Conservation (phyloP, 2,797 vertebrate genomes). For the Cyprinella venusta region DNA sequence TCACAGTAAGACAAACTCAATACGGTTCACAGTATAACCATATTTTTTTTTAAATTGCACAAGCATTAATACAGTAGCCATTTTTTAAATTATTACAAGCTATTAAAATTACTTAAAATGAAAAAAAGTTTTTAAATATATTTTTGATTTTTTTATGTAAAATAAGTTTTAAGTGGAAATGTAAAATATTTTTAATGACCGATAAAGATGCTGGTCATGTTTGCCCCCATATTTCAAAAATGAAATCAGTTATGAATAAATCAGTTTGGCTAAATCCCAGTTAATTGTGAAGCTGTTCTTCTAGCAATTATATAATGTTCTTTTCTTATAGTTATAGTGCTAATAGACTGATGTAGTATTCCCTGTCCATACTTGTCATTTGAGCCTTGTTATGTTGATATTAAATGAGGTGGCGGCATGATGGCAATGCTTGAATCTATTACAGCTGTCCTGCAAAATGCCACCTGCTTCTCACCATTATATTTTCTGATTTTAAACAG, state of each 20-base stretch:
- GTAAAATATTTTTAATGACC: too few relatives aligned
- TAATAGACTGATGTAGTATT: neutral
- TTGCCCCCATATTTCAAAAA: neutral
- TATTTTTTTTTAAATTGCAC: neutral
- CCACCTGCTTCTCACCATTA: neutral
- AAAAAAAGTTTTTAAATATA: neutral
- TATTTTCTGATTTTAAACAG: neutral
- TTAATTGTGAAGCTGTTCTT: neutral
- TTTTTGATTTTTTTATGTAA: neutral
- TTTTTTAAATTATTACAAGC: neutral
- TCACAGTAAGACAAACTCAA: neutral
- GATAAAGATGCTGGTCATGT: neutral
- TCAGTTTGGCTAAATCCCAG: neutral
- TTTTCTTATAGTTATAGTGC: neutral
- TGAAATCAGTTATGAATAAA: neutral
- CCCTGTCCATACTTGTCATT: constrained; percentile 28
- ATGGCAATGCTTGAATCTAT: neutral
- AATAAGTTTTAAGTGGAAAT: neutral
- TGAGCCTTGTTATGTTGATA: neutral
- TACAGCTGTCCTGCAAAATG: neutral
- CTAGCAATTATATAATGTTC: neutral
- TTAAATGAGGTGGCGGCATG: neutral
- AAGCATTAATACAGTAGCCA: neutral
- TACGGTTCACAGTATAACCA: neutral
- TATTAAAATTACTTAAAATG: neutral